A percentile compares a stretch with the other conserved stretches of the same genome.
Evolutionary conservation across 2,888 invertebrate genomes (phyloP).

Genomic region (Acanthoscelides obtectus): DNA sequence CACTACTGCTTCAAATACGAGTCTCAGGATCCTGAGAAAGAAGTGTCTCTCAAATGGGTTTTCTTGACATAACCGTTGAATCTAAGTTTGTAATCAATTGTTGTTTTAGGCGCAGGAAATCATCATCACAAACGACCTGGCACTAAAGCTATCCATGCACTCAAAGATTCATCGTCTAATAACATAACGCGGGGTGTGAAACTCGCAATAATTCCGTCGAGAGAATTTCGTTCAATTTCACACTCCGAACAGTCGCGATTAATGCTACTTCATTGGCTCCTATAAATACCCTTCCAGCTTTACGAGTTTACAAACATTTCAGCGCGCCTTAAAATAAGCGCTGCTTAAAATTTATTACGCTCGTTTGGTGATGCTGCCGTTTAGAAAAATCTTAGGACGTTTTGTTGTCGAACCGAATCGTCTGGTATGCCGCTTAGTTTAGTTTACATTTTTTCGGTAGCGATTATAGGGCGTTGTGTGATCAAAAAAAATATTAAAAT

Average conservation of each 20-base stretch:
- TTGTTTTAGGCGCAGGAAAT: too few relatives aligned
- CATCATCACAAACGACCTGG: too few relatives aligned
- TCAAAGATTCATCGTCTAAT: too few relatives aligned
- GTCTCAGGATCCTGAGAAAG: too few relatives aligned
- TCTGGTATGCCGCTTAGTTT: background rate
- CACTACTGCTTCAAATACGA: too few relatives aligned
- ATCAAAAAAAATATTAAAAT: background rate
- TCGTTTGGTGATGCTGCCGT: background rate
- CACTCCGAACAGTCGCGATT: too few relatives aligned
- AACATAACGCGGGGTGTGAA: background rate
- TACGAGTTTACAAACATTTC: conserved; percentile 19
- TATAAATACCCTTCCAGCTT: conserved; percentile 21
- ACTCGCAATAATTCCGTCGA: background rate
- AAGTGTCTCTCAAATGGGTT: too few relatives aligned
- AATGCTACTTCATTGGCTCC: conserved; percentile 17
- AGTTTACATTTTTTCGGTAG: background rate
- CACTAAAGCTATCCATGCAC: too few relatives aligned
- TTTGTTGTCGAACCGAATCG: background rate
- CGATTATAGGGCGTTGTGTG: background rate
- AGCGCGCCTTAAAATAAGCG: conserved; percentile 5
- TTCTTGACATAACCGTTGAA: too few relatives aligned
- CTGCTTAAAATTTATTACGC: background rate
- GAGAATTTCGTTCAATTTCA: conserved; percentile 15
- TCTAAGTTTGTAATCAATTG: too few relatives aligned
- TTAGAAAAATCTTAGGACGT: background rate